A percentile compares a stretch with the other conserved stretches of the same genome.
Evolutionary conservation across 2,797 vertebrate genomes (phyloP).

Genomic region (Eurystomus glaucurus): DNA sequence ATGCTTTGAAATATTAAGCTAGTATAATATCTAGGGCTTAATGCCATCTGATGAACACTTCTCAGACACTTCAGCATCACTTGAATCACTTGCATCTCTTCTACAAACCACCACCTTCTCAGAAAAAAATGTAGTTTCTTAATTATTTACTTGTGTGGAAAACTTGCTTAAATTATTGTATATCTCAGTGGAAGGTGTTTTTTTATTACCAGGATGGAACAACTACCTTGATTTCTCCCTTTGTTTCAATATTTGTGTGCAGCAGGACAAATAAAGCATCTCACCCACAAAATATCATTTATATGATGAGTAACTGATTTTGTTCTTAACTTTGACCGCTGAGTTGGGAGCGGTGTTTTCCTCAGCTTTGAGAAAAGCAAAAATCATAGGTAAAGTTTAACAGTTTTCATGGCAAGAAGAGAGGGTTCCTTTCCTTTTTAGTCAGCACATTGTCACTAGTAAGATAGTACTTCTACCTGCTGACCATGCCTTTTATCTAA

Average conservation of each 20-base stretch:
- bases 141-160: background rate
- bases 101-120: background rate
- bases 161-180: background rate
- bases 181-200: background rate
- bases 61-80: background rate
- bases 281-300: background rate
- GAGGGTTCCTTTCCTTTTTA: background rate
- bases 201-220: background rate
- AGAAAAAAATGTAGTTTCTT: background rate
- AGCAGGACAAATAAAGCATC: background rate
- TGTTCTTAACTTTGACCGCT: background rate
- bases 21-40: background rate
- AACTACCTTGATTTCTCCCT: background rate
- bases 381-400: background rate
- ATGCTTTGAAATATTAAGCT: constrained; percentile 18
- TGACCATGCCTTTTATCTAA: background rate
- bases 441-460: background rate
- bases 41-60: background rate
- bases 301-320: background rate
- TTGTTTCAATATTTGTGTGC: background rate
- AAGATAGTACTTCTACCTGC: background rate
- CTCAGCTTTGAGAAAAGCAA: background rate
- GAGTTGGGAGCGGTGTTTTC: background rate
- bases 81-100: background rate
- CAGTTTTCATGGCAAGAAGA: background rate